Evolutionary conservation across 2,888 invertebrate species (phyloP).

Genomic region (Drosophila mayaguana): DNA sequence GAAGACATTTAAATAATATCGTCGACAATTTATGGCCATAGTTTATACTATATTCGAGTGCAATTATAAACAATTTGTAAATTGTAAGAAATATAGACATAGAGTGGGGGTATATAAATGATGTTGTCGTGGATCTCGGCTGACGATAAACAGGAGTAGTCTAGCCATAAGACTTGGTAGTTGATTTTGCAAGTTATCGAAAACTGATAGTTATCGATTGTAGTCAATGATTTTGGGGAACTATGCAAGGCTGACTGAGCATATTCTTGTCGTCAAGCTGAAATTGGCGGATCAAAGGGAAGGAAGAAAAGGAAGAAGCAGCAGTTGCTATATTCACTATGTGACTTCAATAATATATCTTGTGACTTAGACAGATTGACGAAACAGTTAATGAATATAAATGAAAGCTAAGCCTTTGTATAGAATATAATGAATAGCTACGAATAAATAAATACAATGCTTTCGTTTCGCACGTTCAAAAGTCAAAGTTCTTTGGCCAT

Average conservation of each 20-base stretch:
- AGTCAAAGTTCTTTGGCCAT: conserved; percentile 9
- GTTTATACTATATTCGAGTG: background rate
- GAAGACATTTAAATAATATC: conserved; percentile 6
- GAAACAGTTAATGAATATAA: background rate
- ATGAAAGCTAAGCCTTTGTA: background rate
- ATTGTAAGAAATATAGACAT: background rate
- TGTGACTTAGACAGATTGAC: background rate
- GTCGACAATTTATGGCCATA: conserved; percentile 4
- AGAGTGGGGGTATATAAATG: no score
- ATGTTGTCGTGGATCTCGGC: background rate
- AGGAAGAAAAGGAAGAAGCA: background rate
- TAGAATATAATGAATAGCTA: background rate
- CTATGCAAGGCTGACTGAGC: background rate
- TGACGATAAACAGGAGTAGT: no score
- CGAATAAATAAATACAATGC: background rate
- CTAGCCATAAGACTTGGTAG: background rate
- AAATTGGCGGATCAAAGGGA: background rate
- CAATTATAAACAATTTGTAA: conserved; percentile 2
- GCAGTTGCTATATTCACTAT: background rate
- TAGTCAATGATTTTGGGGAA: background rate
- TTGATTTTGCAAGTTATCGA: background rate
- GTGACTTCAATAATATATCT: background rate
- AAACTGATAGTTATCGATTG: background rate
- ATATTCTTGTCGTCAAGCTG: no score
- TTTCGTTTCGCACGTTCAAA: background rate